phyloP scores from a whole-genome alignment of 2,113 vertebrate genomes.

The Eudyptes chrysolophus region DNA sequence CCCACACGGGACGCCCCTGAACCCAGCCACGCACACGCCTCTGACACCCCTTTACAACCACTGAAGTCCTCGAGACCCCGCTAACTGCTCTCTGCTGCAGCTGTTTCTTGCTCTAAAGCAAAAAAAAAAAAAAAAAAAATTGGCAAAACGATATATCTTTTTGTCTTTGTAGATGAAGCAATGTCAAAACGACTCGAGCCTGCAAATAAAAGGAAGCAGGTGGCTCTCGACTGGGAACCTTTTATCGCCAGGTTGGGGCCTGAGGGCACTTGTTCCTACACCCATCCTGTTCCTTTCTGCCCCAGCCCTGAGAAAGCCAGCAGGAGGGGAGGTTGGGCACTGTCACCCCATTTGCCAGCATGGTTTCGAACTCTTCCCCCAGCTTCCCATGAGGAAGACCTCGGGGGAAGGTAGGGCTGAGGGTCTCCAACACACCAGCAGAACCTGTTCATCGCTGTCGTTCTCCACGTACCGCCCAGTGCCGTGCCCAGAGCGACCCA shows the following conservation, averaged over 20 bases:
- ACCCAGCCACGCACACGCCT: fast-evolving
- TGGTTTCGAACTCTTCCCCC: not conserved
- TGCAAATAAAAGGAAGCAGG: not conserved
- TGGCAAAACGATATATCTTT: not conserved
- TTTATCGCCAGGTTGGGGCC: not conserved
- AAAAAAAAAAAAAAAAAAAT: not conserved
- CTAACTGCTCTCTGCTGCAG: not conserved
- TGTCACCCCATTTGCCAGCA: not conserved
- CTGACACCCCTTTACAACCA: not conserved
- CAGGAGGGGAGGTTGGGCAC: not conserved
- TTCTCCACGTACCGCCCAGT: fast-evolving
- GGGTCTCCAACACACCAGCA: not conserved
- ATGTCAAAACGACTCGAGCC: not conserved
- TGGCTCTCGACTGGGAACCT: not conserved
- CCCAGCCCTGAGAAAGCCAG: not conserved
- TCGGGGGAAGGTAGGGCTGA: fast-evolving
- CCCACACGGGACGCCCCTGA: fast-evolving
- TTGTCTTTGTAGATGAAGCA: not conserved
- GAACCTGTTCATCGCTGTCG: fast-evolving
- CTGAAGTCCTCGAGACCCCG: not conserved
- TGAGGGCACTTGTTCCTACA: not conserved
- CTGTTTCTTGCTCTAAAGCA: not conserved
- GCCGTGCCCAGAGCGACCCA: not conserved
- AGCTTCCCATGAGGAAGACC: not conserved
- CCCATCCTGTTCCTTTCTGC: fast-evolving